Evolutionary conservation across 2,888 invertebrate genomes (phyloP), one percentile per base, ranked within the genome.

Genomic region (Euplexia lucipara): DNA sequence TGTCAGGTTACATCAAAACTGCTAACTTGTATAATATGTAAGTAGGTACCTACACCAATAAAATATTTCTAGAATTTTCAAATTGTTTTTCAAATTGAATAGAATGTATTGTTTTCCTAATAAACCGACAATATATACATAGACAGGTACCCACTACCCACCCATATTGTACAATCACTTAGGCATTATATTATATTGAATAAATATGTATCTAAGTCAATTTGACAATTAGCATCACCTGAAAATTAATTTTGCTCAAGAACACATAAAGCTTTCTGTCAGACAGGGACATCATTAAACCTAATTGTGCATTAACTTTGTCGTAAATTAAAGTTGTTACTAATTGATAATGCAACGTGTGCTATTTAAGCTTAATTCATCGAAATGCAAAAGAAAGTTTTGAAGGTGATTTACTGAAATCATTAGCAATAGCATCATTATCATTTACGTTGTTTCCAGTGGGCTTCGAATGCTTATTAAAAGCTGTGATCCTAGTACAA

Each of bases 381-480:
- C 22, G 34, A 48, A 51, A 52, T 45, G 9, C 61, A 47, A 70
- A 77, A 72, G 74, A 81, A 83, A 81, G 76, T 81, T 75, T 53
- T 51, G 62, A 70, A 68, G 59, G 75, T 84, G 75, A 85, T 86
- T 84, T 84, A 83, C 77, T 75, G 73, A 81, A 76, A 66, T 59
- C 47, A 78, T 76, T 78, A 71, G 70, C 76, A 84, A 83, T 86
- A 74, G 82, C 56, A 79, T 87, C 79, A 85, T 86, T 85, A 87
- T 83, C 72, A 84, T 85, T 86, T 85, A 63, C 57, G 85, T 88
- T 84, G 83, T 83, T 86, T 84, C 75, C 79, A 73, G 71, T 81
- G 84, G 88, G 88, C 85, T 85, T 75, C 81, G 79, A 75, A 83
- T 87, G 83, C 84, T 88, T 92, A 91, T 92, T 94, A 93, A 92